Evolutionary conservation across 2,797 vertebrate species (phyloP).

Genomic region (Avahi laniger): DNA sequence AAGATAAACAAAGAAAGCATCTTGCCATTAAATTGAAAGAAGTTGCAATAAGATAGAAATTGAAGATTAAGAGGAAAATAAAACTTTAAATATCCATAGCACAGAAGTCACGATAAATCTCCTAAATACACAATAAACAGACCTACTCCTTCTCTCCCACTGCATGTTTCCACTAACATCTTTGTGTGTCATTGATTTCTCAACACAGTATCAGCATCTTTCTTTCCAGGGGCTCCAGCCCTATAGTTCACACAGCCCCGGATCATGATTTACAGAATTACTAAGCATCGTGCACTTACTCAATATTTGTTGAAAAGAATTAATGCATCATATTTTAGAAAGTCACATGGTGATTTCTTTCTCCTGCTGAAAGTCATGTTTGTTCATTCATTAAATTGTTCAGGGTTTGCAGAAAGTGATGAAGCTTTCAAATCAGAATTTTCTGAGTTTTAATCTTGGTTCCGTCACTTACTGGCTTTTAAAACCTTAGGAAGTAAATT

Average conservation of each 20-base stretch:
- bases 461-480: neutral
- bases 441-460: neutral
- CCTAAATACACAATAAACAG: neutral
- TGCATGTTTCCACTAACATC: neutral
- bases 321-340: neutral
- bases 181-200: neutral
- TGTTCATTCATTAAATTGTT: neutral
- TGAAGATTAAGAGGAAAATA: neutral
- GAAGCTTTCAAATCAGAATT: neutral
- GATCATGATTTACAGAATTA: neutral
- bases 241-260: neutral
- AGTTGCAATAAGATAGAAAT: neutral
- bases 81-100: neutral
- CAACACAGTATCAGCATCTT: neutral
- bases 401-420: neutral
- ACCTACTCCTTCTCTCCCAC: neutral
- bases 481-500: neutral
- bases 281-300: neutral
- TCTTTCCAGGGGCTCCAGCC: neutral
- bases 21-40: neutral
- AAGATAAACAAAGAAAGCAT: neutral
- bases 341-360: neutral
- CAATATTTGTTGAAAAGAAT: neutral
- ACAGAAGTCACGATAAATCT: neutral
- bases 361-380: neutral